Percentiles rank a stretch among this genome's conserved stretches.
phyloP scores from a whole-genome alignment of 2,888 invertebrate species.

The Heteropelma amictum region DNA sequence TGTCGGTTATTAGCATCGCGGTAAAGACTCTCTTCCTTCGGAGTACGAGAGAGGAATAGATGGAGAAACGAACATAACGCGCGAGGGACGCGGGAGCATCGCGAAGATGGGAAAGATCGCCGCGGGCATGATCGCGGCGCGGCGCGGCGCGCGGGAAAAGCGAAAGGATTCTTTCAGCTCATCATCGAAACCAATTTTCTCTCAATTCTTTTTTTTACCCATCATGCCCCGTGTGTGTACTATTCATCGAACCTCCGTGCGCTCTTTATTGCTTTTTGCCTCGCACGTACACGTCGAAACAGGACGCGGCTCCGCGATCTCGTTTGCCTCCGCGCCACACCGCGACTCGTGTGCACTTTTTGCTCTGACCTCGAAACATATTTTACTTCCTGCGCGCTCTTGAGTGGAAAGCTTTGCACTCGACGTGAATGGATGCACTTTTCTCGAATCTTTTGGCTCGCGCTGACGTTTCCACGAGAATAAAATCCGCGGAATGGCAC shows the following conservation, averaged over 20 bases:
- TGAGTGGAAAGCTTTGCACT: background rate
- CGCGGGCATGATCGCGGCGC: conserved; percentile 8
- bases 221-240: background rate
- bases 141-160: conserved; percentile 33
- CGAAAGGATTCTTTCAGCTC: conserved; percentile 43
- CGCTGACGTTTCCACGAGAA: no score
- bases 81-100: background rate
- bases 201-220: background rate
- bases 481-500: no score
- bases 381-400: background rate
- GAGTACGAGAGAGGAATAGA: conserved; percentile 10
- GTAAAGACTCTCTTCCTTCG: conserved; percentile 31
- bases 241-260: conserved; percentile 17
- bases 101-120: conserved; percentile 10
- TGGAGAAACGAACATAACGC: background rate
- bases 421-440: background rate
- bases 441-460: no score
- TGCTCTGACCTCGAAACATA: conserved; percentile 10
- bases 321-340: conserved; percentile 16
- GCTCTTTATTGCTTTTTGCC: conserved; percentile 34
- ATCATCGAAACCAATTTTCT: conserved; percentile 39
- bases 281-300: no score
- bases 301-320: no score
- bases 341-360: background rate
- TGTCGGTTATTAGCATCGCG: conserved; percentile 51